Evolutionary conservation across 2,888 invertebrate species (phyloP).

Genomic region (Scaptomyza caliginosa): DNA sequence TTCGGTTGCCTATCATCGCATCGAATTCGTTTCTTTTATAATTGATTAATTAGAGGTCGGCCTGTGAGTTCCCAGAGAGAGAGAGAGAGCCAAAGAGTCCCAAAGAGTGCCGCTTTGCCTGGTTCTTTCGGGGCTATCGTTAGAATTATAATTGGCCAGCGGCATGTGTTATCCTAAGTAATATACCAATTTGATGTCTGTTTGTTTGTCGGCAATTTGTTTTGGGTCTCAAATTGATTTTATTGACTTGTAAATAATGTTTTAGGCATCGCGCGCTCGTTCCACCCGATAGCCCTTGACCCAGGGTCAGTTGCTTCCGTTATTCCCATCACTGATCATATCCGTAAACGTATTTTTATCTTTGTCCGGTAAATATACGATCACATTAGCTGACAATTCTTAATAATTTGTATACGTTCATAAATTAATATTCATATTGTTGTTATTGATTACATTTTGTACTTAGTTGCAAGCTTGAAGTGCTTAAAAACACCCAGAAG

Average conservation of each 20-base stretch:
- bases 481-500: conserved; percentile 5
- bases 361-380: conserved; percentile 48
- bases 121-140: conserved; percentile 50
- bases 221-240: conserved; percentile 69
- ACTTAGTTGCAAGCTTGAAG: conserved; percentile 70
- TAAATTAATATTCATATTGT: no score
- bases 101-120: conserved; percentile 5
- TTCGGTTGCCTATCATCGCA: conserved; percentile 46
- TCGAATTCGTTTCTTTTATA: conserved; percentile 78
- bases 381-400: conserved; percentile 20
- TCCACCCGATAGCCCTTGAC: conserved; percentile 14
- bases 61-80: conserved; percentile 18
- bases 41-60: conserved; percentile 83
- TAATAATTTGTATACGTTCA: conserved; percentile 1
- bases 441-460: conserved; percentile 80
- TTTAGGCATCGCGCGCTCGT: conserved; percentile 19
- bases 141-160: conserved; percentile 80
- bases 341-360: conserved; percentile 17
- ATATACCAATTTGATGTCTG: conserved; percentile 61
- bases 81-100: not conserved
- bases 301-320: conserved; percentile 41
- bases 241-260: conserved; percentile 77
- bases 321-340: conserved; percentile 18
- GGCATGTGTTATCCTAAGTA: conserved; percentile 79
- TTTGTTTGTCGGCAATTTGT: conserved; percentile 58